These are phyloP conservation scores for Ptychodera flava DNA, from an alignment of 35 echinoderm and acorn worm species.

Conservation along the genomic window DNA sequence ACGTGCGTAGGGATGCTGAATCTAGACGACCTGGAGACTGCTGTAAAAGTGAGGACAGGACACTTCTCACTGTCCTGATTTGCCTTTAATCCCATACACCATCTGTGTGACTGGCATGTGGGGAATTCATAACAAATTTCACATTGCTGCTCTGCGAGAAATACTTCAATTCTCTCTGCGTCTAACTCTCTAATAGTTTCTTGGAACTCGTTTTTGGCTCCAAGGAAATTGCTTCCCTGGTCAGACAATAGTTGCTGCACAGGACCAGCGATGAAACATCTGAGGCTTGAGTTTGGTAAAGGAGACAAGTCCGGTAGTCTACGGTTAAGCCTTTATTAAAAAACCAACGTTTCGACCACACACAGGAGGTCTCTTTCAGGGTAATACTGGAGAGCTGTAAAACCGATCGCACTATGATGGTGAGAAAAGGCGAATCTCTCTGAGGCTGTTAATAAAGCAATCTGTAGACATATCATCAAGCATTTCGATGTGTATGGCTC, in stretches of 20 bases:
- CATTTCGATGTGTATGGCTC: conserved; percentile 66
- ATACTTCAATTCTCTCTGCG: background rate
- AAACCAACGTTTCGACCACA: too few relatives aligned
- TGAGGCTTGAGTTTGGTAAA: too few relatives aligned
- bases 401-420: too few relatives aligned
- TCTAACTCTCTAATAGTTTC: conserved; percentile 18
- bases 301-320: too few relatives aligned
- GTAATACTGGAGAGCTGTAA: too few relatives aligned
- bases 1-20: background rate
- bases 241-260: conserved; percentile 11
- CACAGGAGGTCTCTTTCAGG: too few relatives aligned
- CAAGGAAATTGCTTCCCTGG: conserved; percentile 22
- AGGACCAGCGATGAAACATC: background rate
- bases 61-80: conserved; percentile 9
- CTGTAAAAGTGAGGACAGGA: background rate
- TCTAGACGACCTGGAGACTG: background rate
- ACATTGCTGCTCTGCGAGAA: conserved; percentile 6
- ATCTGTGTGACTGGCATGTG: conserved; percentile 6
- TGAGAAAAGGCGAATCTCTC: too few relatives aligned
- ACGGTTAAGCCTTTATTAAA: too few relatives aligned
- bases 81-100: conserved; percentile 14
- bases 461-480: conserved; percentile 48
- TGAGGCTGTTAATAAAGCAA: conserved; percentile 72
- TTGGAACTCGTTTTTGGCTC: conserved; percentile 14
- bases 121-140: conserved; percentile 31